Evolutionary conservation across 2,888 invertebrate species (phyloP).

Genomic region (Zeuzera pyrina): DNA sequence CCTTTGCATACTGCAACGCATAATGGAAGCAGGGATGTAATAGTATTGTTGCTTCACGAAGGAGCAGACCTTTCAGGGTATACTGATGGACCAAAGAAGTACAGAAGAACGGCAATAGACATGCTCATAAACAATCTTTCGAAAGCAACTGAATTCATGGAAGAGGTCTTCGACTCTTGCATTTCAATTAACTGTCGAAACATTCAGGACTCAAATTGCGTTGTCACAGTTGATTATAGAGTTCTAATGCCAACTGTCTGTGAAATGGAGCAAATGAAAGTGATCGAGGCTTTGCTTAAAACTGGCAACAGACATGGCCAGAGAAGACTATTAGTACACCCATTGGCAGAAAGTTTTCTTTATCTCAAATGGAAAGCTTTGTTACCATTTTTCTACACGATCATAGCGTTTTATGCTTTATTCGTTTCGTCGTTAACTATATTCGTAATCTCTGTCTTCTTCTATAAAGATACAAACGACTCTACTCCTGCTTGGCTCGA

Average conservation of each 20-base stretch:
- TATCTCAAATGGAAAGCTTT: conserved; percentile 72
- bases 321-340: conserved; percentile 65
- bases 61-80: conserved; percentile 60
- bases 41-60: conserved; percentile 47
- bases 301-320: conserved; percentile 65
- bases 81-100: conserved; percentile 50
- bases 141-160: conserved; percentile 66
- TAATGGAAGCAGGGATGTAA: conserved; percentile 74
- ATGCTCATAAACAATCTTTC: conserved; percentile 66
- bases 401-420: conserved; percentile 58
- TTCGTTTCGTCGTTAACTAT: conserved; percentile 65
- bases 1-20: conserved; percentile 65
- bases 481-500: conserved; percentile 35
- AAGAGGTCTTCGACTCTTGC: conserved; percentile 65
- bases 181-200: conserved; percentile 58
- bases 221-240: conserved; percentile 64
- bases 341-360: conserved; percentile 70
- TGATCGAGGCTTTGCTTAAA: conserved; percentile 66
- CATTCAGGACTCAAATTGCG: conserved; percentile 49
- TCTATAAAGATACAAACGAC: conserved; percentile 47
- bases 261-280: conserved; percentile 69
- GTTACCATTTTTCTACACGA: conserved; percentile 66
- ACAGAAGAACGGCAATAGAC: conserved; percentile 59
- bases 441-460: conserved; percentile 60
- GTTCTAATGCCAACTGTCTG: conserved; percentile 55